These are phyloP conservation scores for Halisarca cf. caerulea DNA, from an alignment of 37 sponge, comb jelly and placozoan species.

Conservation along the genomic window DNA sequence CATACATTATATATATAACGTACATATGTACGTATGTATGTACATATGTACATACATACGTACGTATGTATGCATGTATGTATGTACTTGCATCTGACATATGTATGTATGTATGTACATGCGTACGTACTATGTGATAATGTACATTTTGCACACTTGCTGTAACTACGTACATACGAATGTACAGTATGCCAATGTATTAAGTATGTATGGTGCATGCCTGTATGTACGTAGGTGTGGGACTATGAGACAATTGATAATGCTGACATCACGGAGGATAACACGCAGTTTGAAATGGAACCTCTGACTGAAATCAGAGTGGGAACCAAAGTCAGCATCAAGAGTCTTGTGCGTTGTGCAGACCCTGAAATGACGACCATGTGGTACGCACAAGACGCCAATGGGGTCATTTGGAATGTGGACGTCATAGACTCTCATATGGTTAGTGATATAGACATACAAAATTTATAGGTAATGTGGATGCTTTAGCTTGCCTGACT, in stretches of 20 bases:
- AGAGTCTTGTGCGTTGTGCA: constrained; percentile 61
- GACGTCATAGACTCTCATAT: constrained; percentile 92
- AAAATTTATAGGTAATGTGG: not conserved
- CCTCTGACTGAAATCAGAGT: constrained; percentile 93
- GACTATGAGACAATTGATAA: constrained; percentile 98
- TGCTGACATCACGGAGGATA: constrained; percentile 98
- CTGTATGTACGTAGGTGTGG: constrained; percentile 82
- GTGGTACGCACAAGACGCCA: constrained; percentile 97
- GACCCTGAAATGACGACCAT: constrained; percentile 86
- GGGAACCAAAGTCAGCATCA: constrained; percentile 77
- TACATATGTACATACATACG: too few species aligned
- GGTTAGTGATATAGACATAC: constrained; percentile 37
- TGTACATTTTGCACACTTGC: not conserved
- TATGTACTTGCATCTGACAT: not conserved
- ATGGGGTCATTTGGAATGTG: constrained; percentile 94
- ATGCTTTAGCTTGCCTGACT: not conserved
- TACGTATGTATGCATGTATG: not conserved
- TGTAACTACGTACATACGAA: not conserved
- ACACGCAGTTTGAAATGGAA: constrained; percentile 91
- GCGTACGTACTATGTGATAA: not conserved
- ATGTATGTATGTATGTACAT: not conserved
- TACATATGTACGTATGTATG: not conserved
- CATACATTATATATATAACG: too few species aligned
- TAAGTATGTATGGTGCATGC: not conserved
- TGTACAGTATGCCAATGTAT: too few species aligned